Percentiles rank a stretch among this genome's conserved stretches.
These are phyloP conservation scores for Danio jaintianensis DNA, from an alignment of 2,797 vertebrate genomes.

Conservation along the genomic window DNA sequence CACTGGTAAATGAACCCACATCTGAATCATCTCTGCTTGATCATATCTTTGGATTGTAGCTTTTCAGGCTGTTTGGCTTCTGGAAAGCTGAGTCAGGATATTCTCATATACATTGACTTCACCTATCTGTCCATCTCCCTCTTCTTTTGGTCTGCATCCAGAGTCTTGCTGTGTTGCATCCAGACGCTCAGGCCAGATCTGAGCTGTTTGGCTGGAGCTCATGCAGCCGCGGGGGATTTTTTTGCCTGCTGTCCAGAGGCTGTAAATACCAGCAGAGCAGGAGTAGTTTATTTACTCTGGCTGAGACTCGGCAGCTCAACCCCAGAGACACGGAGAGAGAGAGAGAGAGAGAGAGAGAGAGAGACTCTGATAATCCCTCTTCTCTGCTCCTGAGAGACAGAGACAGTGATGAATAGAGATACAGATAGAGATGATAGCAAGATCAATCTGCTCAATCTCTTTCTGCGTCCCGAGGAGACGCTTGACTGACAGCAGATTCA, in stretches of 20 bases:
- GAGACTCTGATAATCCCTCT: slow-evolving; percentile 13
- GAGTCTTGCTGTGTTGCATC: slow-evolving; percentile 11
- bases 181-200: slow-evolving; percentile 30
- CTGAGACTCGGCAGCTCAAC: slow-evolving; percentile 20
- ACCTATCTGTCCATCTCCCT: slow-evolving; percentile 24
- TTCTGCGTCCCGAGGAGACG: slow-evolving; percentile 13
- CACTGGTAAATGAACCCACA: neutral
- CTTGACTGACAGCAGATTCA: slow-evolving; percentile 13
- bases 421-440: slow-evolving; percentile 33
- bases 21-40: neutral
- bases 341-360: too few species aligned
- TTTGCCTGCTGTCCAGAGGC: slow-evolving; percentile 40
- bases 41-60: slow-evolving; percentile 3
- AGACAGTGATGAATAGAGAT: neutral
- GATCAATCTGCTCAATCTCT: slow-evolving; percentile 28
- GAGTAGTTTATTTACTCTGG: slow-evolving; percentile 48
- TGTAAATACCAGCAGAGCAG: slow-evolving; percentile 55
- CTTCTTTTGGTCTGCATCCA: slow-evolving; percentile 9
- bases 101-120: neutral
- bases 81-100: slow-evolving; percentile 6
- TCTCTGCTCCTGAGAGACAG: slow-evolving; percentile 16
- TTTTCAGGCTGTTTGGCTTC: slow-evolving; percentile 32
- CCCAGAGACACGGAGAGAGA: slow-evolving; percentile 11
- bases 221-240: slow-evolving; percentile 27
- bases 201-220: slow-evolving; percentile 29